A percentile compares a stretch with the other conserved stretches of the same genome.
These are phyloP conservation scores for Gallinago solitaria DNA, from an alignment of 2,797 vertebrate genomes.

Conservation along the genomic window DNA sequence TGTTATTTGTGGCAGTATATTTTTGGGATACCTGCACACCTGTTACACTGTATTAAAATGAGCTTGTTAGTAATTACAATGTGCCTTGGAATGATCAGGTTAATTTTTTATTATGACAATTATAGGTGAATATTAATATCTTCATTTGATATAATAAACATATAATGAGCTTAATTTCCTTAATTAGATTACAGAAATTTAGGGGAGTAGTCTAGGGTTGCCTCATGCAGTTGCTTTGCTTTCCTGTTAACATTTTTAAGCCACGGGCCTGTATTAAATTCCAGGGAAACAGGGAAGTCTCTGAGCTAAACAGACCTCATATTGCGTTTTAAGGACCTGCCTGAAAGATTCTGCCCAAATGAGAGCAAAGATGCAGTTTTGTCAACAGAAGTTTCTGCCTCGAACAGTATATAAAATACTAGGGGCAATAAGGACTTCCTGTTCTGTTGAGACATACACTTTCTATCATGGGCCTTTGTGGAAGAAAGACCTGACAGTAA, in stretches of 20 bases:
- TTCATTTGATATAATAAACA: not conserved
- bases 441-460: not conserved
- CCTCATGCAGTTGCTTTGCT: not conserved
- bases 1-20: not conserved
- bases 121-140: not conserved
- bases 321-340: not conserved
- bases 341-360: not conserved
- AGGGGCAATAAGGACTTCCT: not conserved
- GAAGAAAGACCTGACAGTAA: not conserved
- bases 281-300: not conserved
- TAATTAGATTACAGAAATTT: not conserved
- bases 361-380: not conserved
- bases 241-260: not conserved
- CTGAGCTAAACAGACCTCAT: not conserved
- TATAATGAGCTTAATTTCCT: not conserved
- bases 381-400: not conserved
- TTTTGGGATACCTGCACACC: not conserved
- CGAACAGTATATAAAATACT: not conserved
- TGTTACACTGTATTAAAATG: not conserved
- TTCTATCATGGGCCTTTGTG: not conserved
- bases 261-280: not conserved
- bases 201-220: not conserved
- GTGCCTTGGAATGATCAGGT: not conserved
- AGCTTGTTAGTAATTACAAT: not conserved
- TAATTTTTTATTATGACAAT: not conserved